A percentile compares a stretch with the other conserved stretches of the same genome.
These are phyloP conservation scores for Lagenorhynchus albirostris DNA, from an alignment of 2,113 vertebrate genomes.

Conservation along the genomic window DNA sequence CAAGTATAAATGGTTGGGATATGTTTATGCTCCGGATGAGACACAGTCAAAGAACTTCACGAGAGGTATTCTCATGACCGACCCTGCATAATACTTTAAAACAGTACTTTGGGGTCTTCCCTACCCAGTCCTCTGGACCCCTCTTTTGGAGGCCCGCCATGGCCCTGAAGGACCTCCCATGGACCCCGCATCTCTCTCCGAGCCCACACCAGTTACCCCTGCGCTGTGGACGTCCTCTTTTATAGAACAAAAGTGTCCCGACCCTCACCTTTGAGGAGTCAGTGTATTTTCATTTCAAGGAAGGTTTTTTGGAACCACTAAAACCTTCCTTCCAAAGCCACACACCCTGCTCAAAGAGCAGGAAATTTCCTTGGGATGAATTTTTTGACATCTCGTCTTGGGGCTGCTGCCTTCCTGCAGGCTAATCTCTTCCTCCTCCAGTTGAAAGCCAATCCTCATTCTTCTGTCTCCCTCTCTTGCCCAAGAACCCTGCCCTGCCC, in stretches of 20 bases:
- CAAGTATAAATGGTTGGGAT: not conserved
- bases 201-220: not conserved
- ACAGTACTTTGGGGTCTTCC: not conserved
- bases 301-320: not conserved
- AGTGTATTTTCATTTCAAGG: conserved; percentile 18
- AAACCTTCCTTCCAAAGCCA: not conserved
- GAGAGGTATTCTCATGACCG: not conserved
- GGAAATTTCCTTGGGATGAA: not conserved
- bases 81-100: not conserved
- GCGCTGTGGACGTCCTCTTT: not conserved
- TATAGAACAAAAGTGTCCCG: not conserved
- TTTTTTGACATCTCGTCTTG: not conserved
- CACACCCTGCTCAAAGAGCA: not conserved
- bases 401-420: not conserved
- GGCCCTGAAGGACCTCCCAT: not conserved
- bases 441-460: not conserved
- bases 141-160: not conserved
- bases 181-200: not conserved
- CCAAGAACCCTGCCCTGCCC: not conserved
- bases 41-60: not conserved
- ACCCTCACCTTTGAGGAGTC: not conserved
- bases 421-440: not conserved
- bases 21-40: not conserved
- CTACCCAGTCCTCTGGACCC: not conserved
- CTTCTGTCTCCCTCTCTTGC: not conserved